These are phyloP conservation scores for Dasysyrphus tricinctus DNA, from an alignment of 2,888 invertebrate species.

Conservation along the genomic window DNA sequence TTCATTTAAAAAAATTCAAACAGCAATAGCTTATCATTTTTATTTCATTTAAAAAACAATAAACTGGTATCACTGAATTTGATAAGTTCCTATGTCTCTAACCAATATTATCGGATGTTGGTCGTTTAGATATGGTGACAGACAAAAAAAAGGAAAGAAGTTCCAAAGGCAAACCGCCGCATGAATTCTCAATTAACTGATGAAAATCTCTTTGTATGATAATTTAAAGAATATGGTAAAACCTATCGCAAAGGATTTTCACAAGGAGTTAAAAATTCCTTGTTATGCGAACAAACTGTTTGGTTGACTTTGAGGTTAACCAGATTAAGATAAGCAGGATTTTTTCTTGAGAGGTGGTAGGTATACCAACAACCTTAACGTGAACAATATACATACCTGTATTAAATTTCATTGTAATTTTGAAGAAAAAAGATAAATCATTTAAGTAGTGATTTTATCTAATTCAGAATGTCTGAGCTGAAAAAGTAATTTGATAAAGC, in stretches of 20 bases:
- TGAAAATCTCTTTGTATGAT: conserved; percentile 60
- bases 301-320: background rate
- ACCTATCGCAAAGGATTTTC: conserved; percentile 37
- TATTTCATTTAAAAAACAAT: background rate
- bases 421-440: too few relatives aligned
- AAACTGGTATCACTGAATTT: conserved; percentile 5
- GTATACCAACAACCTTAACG: too few relatives aligned
- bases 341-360: background rate
- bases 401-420: too few relatives aligned
- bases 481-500: too few relatives aligned
- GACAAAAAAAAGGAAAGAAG: conserved; percentile 15
- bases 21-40: too few relatives aligned
- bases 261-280: conserved; percentile 42
- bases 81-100: too few relatives aligned
- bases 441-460: too few relatives aligned
- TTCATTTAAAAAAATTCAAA: too few relatives aligned
- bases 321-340: conserved; percentile 4
- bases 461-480: too few relatives aligned
- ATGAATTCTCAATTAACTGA: conserved; percentile 70
- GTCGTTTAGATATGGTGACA: background rate
- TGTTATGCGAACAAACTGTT: conserved; percentile 38
- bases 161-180: background rate
- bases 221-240: conserved; percentile 47
- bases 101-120: background rate
- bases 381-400: too few relatives aligned